Percentiles rank a stretch among this genome's conserved stretches.
phyloP scores from a whole-genome alignment of 1,140 invertebrate species.

The Sycophaga agraensis region DNA sequence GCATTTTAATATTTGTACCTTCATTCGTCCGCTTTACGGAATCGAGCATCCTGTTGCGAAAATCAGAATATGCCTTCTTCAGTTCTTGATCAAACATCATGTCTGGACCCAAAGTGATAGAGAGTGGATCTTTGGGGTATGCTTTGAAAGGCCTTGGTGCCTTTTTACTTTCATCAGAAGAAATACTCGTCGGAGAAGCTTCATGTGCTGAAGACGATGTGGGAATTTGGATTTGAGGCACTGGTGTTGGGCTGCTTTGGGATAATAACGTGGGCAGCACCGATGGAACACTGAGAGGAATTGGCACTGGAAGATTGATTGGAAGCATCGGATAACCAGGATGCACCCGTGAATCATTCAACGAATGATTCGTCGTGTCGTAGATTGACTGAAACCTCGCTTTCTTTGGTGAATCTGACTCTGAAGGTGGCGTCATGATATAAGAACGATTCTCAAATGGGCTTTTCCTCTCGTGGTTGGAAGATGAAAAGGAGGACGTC shows the following conservation, averaged over 20 bases:
- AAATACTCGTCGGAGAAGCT: not conserved
- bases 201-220: not conserved
- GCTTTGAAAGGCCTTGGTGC: constrained; percentile 68
- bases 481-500: not conserved
- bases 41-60: constrained; percentile 66
- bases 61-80: constrained; percentile 66
- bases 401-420: constrained; percentile 39
- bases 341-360: not conserved
- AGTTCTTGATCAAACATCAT: constrained; percentile 57
- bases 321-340: not conserved
- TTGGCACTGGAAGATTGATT: not conserved
- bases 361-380: constrained; percentile 1
- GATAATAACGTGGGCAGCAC: constrained; percentile 2
- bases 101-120: constrained; percentile 59
- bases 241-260: not conserved
- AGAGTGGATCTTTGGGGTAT: constrained; percentile 69
- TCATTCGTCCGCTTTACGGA: constrained; percentile 65
- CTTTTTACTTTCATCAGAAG: constrained; percentile 42
- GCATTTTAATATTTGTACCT: constrained; percentile 69
- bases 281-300: constrained; percentile 19
- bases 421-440: constrained; percentile 44
- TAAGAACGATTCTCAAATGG: constrained; percentile 32
- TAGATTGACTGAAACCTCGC: constrained; percentile 31
- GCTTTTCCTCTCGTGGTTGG: constrained; percentile 31
- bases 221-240: not conserved